Percentiles rank a stretch among this genome's conserved stretches.
phyloP scores from a whole-genome alignment of 2,797 vertebrate genomes.

The Synaphobranchus kaupii region DNA sequence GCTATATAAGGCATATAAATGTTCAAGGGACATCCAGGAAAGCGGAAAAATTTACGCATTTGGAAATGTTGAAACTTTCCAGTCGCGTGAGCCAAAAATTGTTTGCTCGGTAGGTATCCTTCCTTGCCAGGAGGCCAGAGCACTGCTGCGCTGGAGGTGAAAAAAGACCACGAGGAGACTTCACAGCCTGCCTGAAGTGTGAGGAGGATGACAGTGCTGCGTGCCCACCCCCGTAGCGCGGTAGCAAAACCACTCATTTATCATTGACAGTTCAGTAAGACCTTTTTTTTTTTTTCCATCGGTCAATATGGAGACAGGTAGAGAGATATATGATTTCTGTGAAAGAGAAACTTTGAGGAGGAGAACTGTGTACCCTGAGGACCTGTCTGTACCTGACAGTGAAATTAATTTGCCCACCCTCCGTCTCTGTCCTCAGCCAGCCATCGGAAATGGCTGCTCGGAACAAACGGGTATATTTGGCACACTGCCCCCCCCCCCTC shows the following conservation, averaged over 20 bases:
- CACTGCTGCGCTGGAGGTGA: slow-evolving; percentile 21
- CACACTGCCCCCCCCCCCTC: slow-evolving; percentile 23
- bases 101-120: neutral
- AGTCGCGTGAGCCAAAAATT: neutral
- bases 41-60: neutral
- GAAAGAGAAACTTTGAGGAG: slow-evolving; percentile 35
- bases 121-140: neutral
- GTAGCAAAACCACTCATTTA: neutral
- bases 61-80: neutral
- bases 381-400: neutral
- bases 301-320: neutral
- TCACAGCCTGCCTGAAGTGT: slow-evolving; percentile 6
- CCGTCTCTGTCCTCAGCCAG: neutral
- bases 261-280: neutral
- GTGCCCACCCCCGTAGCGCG: neutral
- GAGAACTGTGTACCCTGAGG: slow-evolving; percentile 24
- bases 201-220: slow-evolving; percentile 17
- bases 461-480: slow-evolving; percentile 52
- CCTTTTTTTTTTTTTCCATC: neutral
- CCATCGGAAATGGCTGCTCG: slow-evolving; percentile 41
- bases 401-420: slow-evolving; percentile 1
- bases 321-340: slow-evolving; percentile 13
- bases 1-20: neutral
- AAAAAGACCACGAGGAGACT: neutral
- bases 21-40: slow-evolving; percentile 1